Percentiles rank a stretch among this genome's conserved stretches.
These are phyloP conservation scores for Epizoanthus stellaris DNA, from an alignment of 92 coral and sea anemone genomes.

Conservation along the genomic window DNA sequence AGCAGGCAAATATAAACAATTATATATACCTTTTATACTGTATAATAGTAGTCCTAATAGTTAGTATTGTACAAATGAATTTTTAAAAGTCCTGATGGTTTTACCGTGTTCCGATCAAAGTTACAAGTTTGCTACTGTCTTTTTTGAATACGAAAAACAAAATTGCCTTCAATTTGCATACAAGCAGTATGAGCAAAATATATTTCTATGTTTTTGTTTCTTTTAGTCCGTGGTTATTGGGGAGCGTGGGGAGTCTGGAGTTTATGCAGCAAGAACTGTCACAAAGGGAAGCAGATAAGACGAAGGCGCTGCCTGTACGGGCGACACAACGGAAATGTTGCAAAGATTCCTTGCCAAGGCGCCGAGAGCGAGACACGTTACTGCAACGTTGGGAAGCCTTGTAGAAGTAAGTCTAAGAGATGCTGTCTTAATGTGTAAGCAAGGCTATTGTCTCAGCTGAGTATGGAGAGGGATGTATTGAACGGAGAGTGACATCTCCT, in stretches of 20 bases:
- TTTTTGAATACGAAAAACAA: neutral
- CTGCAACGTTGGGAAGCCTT: slow-evolving; percentile 31
- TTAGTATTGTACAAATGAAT: too few relatives aligned
- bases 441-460: too few relatives aligned
- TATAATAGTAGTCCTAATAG: too few relatives aligned
- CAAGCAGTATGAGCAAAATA: too few relatives aligned
- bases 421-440: too few relatives aligned
- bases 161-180: neutral
- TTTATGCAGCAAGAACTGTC: slow-evolving; percentile 23
- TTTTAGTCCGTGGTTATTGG: slow-evolving; percentile 33
- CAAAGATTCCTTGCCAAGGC: slow-evolving; percentile 5
- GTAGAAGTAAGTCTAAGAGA: slow-evolving; percentile 30
- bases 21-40: too few relatives aligned
- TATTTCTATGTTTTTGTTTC: neutral
- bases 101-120: too few relatives aligned
- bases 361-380: slow-evolving; percentile 1
- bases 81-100: too few relatives aligned
- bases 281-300: slow-evolving; percentile 16
- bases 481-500: too few relatives aligned
- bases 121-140: neutral
- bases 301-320: slow-evolving; percentile 11
- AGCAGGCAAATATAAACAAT: too few relatives aligned
- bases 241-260: slow-evolving; percentile 23
- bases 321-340: neutral
- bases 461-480: too few relatives aligned